Evolutionary conservation across 1,140 invertebrate species (phyloP), one percentile per base, ranked within the genome.

Genomic region (Pteromalus puparum): DNA sequence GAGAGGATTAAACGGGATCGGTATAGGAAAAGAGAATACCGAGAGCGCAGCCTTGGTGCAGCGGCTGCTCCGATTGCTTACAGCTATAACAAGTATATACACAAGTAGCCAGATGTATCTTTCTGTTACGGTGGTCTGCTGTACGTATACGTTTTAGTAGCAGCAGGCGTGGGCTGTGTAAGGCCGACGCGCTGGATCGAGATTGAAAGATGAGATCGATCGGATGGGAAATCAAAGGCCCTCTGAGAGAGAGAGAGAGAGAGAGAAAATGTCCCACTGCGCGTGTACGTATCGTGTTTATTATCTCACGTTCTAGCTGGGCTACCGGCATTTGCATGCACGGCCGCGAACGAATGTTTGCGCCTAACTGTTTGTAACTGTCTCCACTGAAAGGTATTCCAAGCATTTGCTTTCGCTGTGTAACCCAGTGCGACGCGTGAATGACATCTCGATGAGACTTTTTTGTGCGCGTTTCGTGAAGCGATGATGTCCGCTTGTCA

Each of bases 151-250:
- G 13, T 0, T 3, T 26, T 2, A 4, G 4, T 73, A 15, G 38
- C 18, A 61, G 53, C 3, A 7, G 6, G 6, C n/a, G 28, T 73
- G 30, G 13, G 15, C 12, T 28, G 0, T n/a, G n/a, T n/a, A n/a
- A n/a, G n/a, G n/a, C n/a, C n/a, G n/a, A 34, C 30, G 30, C 30
- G 30, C 30, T 34, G 6, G 38, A 48, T 53, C 42, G 72, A 77
- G 74, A 76, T 76, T 28, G 46, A 76, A 77, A 77, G 75, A 77
- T 61, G 75, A 77, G 75, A 77, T 77, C 48, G 75, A 77, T 77
- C n/a, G 28, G 13, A 77, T 77, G 75, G 24, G 13, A 53, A 77
- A 10, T 61, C 24, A n/a, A 53, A 18, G 13, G 18, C 21, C 7
- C 72, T 7, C 34, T 21, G 30, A 73, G 34, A 7, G n/a, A 72